phyloP scores from a whole-genome alignment of 2,797 vertebrate genomes.

The Ceryle rudis region DNA sequence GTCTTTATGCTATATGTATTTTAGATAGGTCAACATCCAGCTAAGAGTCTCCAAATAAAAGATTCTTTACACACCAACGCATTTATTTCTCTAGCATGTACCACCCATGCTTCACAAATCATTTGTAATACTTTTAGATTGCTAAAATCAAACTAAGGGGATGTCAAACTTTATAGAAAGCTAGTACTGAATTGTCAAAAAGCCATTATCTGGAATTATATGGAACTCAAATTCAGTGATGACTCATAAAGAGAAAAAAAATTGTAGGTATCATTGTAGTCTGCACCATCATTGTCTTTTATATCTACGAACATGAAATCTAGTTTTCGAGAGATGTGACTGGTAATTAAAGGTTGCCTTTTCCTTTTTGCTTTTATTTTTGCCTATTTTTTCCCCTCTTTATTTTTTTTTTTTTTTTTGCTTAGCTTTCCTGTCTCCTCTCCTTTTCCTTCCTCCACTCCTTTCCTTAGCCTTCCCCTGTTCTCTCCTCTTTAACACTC shows the following conservation, averaged over 20 bases:
- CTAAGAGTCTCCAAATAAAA: not conserved
- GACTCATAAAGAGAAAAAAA: not conserved
- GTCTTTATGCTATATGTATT: not conserved
- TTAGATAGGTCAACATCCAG: not conserved
- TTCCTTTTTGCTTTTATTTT: not conserved
- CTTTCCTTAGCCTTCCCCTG: not conserved
- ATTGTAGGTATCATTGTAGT: not conserved
- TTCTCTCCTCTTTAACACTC: not conserved
- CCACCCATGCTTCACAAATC: not conserved
- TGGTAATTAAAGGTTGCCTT: not conserved
- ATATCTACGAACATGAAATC: not conserved
- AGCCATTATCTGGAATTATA: not conserved
- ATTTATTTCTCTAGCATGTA: not conserved
- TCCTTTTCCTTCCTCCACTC: not conserved
- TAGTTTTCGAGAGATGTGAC: not conserved
- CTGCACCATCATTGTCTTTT: not conserved
- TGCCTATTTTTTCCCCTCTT: not conserved
- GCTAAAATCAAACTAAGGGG: not conserved
- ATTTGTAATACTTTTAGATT: not conserved
- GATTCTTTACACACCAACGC: not conserved
- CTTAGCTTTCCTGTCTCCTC: not conserved
- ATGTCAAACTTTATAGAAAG: not conserved
- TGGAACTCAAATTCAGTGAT: not conserved
- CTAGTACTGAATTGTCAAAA: not conserved
- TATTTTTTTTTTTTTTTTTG: not conserved